Base-by-base conservation (phyloP, 2,113 vertebrate genomes). In the Nycticorax nycticorax region DNA sequence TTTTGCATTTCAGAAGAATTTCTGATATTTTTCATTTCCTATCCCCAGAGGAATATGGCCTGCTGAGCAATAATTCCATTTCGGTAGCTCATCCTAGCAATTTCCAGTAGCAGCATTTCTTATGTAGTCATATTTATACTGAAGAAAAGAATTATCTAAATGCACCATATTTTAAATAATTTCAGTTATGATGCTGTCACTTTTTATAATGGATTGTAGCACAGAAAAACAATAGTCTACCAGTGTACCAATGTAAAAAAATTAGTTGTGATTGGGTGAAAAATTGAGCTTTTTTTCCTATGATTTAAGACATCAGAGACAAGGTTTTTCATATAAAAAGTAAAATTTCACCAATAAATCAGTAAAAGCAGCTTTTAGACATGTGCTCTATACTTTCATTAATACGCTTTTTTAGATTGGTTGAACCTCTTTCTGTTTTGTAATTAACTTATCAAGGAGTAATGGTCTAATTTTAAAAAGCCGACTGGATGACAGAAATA, bases 361-460 rank as follows among this genome's bases (percentile, higher is more conserved):
- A 96, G 80, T n/a, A 93, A 86, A 87, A 91, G 33, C 80, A 86
- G 85, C 45, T 92, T 96, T 93, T 81, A 88, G 83, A 96, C 45
- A 23, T 91, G 64, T 94, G 80, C 71, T 94, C 47, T 92, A 59
- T 93, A 48, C 94, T 85, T 95, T 72, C 88, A 94, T 94, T 89
- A 97, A 93, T 87, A 91, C 0, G 1, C 45, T 86, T 81, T 93
- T 87, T 95, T 85, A 92, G 73, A 95, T 91, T 91, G 77, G 80
- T 91, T 91, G 83, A 92, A 84, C 89, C 83, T 96, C n/a, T 39
- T 91, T 93, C 86, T 96, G 67, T 90, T 96, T 94, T 94, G 86
- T 96, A 97, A 97, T 96, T 96, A 97, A 94, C 93, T 97, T 95
- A 96, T 95, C 93, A 94, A 93, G 86, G 76, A 96, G 88, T 96